phyloP scores from a whole-genome alignment of 2,888 invertebrate species.

The Iselma pallidipennis region DNA sequence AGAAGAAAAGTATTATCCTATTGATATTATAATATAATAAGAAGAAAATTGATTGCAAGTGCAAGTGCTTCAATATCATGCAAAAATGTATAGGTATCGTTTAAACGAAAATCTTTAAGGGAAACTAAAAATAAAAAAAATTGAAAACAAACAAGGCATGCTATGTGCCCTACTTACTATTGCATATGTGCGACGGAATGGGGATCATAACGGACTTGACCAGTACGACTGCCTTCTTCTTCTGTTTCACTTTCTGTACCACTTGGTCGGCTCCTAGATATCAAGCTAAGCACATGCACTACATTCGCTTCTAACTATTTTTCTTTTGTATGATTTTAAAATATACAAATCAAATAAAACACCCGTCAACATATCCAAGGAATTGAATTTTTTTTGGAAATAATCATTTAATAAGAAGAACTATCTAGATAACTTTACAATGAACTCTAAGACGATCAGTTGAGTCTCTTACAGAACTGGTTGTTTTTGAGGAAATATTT shows the following conservation, averaged over 20 bases:
- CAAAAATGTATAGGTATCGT: no score
- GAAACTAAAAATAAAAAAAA: neutral
- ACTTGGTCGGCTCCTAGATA: conserved; percentile 62
- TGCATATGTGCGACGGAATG: conserved; percentile 58
- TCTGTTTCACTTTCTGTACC: conserved; percentile 79
- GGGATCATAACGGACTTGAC: conserved; percentile 53
- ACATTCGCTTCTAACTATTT: conserved; percentile 45
- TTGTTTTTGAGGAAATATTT: neutral
- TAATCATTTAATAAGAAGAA: no score
- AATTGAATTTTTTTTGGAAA: no score
- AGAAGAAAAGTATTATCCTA: neutral
- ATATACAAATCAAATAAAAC: neutral
- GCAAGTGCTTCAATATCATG: conserved; percentile 14
- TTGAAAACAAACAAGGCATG: neutral
- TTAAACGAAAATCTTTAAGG: no score
- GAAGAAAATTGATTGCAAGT: neutral
- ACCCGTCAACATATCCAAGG: no score
- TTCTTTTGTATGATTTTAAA: conserved; percentile 7
- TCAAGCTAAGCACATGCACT: conserved; percentile 58
- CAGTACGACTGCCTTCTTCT: conserved; percentile 63
- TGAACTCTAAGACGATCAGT: no score
- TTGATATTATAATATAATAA: neutral
- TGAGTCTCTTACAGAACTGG: no score
- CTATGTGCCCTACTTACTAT: conserved; percentile 54
- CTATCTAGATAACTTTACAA: no score